These are phyloP conservation scores for Saccostrea cuccullata DNA, from an alignment of 1,140 invertebrate genomes.

Conservation along the genomic window DNA sequence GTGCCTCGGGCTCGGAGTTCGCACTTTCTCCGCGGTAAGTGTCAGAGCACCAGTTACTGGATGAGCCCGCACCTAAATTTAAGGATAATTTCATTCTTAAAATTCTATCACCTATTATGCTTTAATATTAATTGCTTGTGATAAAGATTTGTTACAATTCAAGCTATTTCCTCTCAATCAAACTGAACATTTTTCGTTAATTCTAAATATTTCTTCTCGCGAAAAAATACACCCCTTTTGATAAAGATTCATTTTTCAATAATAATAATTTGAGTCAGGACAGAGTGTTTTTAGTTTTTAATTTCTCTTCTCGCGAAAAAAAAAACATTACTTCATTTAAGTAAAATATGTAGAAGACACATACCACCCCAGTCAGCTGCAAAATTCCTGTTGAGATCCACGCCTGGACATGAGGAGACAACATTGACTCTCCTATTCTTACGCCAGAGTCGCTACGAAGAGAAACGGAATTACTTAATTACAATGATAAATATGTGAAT, in stretches of 20 bases:
- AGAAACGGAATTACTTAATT: neutral
- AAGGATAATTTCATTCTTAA: neutral
- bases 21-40: constrained; percentile 49
- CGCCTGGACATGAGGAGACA: constrained; percentile 62
- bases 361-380: constrained; percentile 63
- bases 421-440: constrained; percentile 59
- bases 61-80: constrained; percentile 50
- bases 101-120: too few species aligned
- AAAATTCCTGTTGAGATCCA: constrained; percentile 73
- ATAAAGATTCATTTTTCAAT: too few species aligned
- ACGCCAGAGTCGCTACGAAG: constrained; percentile 65
- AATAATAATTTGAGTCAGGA: too few species aligned
- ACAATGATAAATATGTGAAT: neutral
- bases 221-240: too few species aligned
- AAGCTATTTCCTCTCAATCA: too few species aligned
- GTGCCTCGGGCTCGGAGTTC: constrained; percentile 59
- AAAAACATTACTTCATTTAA: neutral
- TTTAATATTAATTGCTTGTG: too few species aligned
- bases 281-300: too few species aligned
- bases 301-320: neutral
- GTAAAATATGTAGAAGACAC: neutral
- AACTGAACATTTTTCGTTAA: too few species aligned
- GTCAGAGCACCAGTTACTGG: constrained; percentile 42
- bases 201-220: too few species aligned
- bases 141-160: too few species aligned